Base-by-base conservation (phyloP, 1,140 invertebrate species). In the Trissolcus basalis region DNA sequence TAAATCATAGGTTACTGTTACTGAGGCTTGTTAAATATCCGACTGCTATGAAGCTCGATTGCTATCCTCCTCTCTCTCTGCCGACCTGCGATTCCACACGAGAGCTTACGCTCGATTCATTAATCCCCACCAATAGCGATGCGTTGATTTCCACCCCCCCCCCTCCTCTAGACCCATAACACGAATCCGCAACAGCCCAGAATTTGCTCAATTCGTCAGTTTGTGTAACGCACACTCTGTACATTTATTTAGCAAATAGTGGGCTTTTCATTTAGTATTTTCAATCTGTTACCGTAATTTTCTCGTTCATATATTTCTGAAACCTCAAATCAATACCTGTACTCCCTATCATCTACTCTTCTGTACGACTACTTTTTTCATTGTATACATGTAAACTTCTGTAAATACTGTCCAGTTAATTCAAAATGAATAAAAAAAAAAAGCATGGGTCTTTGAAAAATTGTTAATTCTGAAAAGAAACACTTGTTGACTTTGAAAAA, bases 1-100 rank as follows among this genome's bases (percentile, higher is more conserved):
- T 85, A 86, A 86, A 86, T 86, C 83, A 77, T 81, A 67, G 80
- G 67, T 82, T 82, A 83, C 82, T 79, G 79, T 82, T 81, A 80
- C 75, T 12, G 45, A 67, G 41, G 45, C 43, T 55, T 64, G 36
- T 48, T 15, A 41, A 54, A 51, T 58, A 74, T 15, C 51, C 19
- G 16, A 53, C 47, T 50, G 51, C 65, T 68, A 55, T 39, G 19
- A 55, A 58, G 69, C 70, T 65, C 68, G 65, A 77, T 77, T 56
- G 75, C 69, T 47, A 59, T 12, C 14, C 32, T 47, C 47, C 51
- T 11, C 14, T 14, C 50, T 43, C 51, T 12, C 50, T 4, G 33
- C 49, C 27, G 19, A 27, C 19, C 19, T 39, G 14, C 53, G 60
- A 47, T 49, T 32, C 39, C 56, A 58, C 51, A 13, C 50, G 50